A percentile compares a stretch with the other conserved stretches of the same genome.
These are phyloP conservation scores for Andrena flavipes DNA, from an alignment of 2,888 invertebrate genomes.

Conservation along the genomic window DNA sequence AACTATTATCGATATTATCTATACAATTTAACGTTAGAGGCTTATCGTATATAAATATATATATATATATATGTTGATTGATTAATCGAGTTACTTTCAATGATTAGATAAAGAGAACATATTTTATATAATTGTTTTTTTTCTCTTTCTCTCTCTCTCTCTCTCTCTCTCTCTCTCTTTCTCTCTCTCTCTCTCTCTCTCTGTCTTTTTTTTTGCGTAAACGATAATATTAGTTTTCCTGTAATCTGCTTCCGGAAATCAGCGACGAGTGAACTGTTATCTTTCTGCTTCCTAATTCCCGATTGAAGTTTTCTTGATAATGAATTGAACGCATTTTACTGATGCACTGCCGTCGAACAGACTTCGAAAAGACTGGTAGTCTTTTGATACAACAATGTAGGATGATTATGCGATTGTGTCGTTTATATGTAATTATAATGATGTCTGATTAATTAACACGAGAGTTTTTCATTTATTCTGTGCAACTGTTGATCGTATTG, in stretches of 20 bases:
- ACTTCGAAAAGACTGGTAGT: conserved; percentile 18
- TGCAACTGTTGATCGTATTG: conserved; percentile 2
- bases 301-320: conserved; percentile 24
- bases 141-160: background rate
- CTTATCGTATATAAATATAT: conserved; percentile 48
- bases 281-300: conserved; percentile 11
- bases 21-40: conserved; percentile 42
- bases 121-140: conserved; percentile 18
- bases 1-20: conserved; percentile 45
- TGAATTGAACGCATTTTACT: conserved; percentile 20
- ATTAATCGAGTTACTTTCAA: conserved; percentile 36
- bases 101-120: background rate
- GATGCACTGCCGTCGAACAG: conserved; percentile 24
- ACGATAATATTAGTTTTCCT: conserved; percentile 27
- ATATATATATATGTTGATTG: conserved; percentile 41
- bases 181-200: background rate
- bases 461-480: conserved; percentile 22
- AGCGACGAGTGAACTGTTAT: conserved; percentile 35
- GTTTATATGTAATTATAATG: conserved; percentile 43
- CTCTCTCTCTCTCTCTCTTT: no score
- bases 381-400: conserved; percentile 19
- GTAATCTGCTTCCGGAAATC: conserved; percentile 31
- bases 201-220: background rate
- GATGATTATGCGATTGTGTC: conserved; percentile 11
- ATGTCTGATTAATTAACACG: conserved; percentile 5